Base-by-base conservation (phyloP, 2,113 vertebrate species). In the Mastomys coucha region DNA sequence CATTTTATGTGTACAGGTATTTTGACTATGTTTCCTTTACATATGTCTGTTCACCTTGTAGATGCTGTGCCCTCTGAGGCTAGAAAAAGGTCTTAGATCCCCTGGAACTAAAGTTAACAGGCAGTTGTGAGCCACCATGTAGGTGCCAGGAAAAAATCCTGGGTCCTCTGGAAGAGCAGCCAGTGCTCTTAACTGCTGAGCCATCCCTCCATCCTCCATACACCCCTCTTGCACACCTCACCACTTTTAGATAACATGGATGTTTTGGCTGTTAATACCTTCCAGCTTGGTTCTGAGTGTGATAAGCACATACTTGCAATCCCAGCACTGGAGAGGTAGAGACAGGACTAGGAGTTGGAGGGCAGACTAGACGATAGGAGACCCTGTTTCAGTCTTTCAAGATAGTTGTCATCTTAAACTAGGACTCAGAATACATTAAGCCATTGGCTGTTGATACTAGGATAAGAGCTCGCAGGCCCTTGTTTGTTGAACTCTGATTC, bases 361-460 rank as follows among this genome's bases (percentile, higher is more conserved):
- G 76, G 2, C 42, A 49, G 26, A 17, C 82, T 85, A 31, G n/a
- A 31, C 14, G 89, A 14, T 39, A 39, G 20, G 78, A 81, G 78
- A 82, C n/a, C 53, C 22, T 82, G 33, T 81, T 96, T 89, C 94
- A 77, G 82, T 53, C n/a, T 89, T 92, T 86, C 76, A n/a, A 70
- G 63, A 6, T 36, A 60, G 80, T 85, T 91, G 4, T 70, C 28
- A 28, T 88, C 28, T 94, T 20, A 80, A 42, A 49, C 11, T 90
- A 63, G 53, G n/a, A 22, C 28, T 75, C 65, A 16, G 9, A 49
- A 65, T 70, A 56, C 63, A 19, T 91, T 84, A 72, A 53, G 33
- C 51, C 28, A 22, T 33, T 69, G n/a, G 33, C 67, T n/a, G 2
- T 82, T 39, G 36, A 45, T 63, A 49, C 88, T n/a, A 2, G 14